Conservation (phyloP, 2,113 vertebrate genomes). For the Chrysochloris asiatica region DNA sequence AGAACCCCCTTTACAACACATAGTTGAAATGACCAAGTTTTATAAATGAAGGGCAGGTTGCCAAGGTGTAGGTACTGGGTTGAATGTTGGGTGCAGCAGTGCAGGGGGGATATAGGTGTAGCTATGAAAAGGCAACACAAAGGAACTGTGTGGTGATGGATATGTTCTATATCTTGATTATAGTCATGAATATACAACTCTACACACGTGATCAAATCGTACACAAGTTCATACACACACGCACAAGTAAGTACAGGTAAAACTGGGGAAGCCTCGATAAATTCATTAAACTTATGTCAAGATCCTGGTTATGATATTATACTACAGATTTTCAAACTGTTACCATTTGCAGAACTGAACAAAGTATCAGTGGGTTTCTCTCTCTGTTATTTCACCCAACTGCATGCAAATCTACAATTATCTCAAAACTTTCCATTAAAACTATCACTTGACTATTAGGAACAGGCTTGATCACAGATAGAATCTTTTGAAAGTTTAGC, state of each 20-base stretch:
- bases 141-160: not conserved
- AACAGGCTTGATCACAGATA: not conserved
- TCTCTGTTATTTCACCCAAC: constrained; percentile 2
- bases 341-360: not conserved
- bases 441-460: not conserved
- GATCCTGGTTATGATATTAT: not conserved
- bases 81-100: not conserved
- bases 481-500: constrained; percentile 22
- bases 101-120: not conserved
- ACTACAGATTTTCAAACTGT: not conserved
- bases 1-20: not conserved
- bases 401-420: not conserved
- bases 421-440: not conserved
- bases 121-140: not conserved
- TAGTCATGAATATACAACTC: too few relatives aligned
- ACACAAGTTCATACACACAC: not conserved
- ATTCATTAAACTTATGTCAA: not conserved
- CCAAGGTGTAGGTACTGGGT: not conserved
- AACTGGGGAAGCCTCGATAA: not conserved
- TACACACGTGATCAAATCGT: too few relatives aligned
- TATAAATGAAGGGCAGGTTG: not conserved
- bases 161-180: not conserved
- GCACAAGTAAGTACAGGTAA: not conserved
- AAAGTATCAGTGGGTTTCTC: not conserved
- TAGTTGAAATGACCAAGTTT: not conserved